Percentiles rank a stretch among this genome's conserved stretches.
Conservation (phyloP, 2,113 vertebrate genomes). For the Piaya cayana region DNA sequence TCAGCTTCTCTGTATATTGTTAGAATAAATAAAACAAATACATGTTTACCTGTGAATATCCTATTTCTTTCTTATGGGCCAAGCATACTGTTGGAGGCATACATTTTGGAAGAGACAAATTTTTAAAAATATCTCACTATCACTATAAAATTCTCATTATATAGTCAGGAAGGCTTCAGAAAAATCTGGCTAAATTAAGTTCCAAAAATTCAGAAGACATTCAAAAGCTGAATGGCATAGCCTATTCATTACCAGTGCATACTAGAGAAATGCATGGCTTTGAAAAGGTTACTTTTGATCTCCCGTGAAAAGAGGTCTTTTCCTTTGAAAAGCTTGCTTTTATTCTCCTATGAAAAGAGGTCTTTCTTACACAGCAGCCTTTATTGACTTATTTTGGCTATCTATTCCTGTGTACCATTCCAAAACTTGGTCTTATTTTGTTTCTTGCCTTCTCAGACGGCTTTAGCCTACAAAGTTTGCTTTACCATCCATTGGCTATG, state of each 20-base stretch:
- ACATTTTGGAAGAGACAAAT: background rate
- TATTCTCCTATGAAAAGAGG: background rate
- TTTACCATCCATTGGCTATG: background rate
- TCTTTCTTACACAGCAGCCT: background rate
- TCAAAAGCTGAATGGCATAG: background rate
- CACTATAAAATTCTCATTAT: background rate
- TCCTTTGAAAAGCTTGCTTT: background rate
- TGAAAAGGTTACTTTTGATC: background rate
- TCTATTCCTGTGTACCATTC: background rate
- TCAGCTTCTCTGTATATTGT: background rate
- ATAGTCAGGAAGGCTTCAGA: background rate
- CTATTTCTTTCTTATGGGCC: background rate
- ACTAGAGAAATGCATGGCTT: background rate
- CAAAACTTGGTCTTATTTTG: background rate
- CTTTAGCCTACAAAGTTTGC: background rate
- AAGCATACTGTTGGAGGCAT: background rate
- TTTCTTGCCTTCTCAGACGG: background rate
- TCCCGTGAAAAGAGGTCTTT: background rate
- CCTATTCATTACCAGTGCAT: background rate
- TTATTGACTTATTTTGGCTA: background rate
- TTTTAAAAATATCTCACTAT: background rate
- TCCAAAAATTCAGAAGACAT: background rate
- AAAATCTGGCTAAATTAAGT: background rate
- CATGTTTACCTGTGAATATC: background rate
- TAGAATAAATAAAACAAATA: background rate